These are phyloP conservation scores for Thinocorus orbignyianus DNA, from an alignment of 2,113 vertebrate genomes.

Conservation along the genomic window DNA sequence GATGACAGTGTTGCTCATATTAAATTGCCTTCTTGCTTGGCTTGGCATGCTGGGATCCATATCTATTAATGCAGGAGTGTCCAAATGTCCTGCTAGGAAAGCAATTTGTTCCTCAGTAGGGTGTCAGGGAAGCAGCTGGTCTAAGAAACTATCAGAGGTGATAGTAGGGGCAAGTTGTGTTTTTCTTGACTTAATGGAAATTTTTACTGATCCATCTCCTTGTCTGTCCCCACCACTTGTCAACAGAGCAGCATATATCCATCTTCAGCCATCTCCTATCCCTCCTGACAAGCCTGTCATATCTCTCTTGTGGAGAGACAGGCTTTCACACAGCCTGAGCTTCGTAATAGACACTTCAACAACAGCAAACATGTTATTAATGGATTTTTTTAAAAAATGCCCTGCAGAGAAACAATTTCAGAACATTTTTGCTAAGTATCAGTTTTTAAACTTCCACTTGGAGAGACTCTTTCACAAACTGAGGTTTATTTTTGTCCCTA, in stretches of 20 bases:
- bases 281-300: constrained; percentile 40
- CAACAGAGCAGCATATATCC: constrained; percentile 51
- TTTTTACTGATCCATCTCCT: constrained; percentile 70
- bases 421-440: constrained; percentile 50
- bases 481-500: background rate
- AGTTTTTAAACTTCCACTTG: constrained; percentile 24
- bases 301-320: constrained; percentile 43
- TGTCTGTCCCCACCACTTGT: constrained; percentile 55
- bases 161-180: constrained; percentile 76
- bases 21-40: constrained; percentile 79
- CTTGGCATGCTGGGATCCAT: constrained; percentile 80
- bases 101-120: constrained; percentile 85
- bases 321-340: constrained; percentile 61
- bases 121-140: constrained; percentile 80
- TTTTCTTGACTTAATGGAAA: constrained; percentile 81
- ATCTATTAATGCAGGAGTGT: constrained; percentile 81
- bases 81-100: constrained; percentile 83
- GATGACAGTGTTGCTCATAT: constrained; percentile 84
- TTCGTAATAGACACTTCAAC: constrained; percentile 58
- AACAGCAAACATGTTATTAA: constrained; percentile 63
- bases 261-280: constrained; percentile 35
- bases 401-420: constrained; percentile 59
- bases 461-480: background rate
- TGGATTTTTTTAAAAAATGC: constrained; percentile 32
- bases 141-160: constrained; percentile 79